phyloP scores from a whole-genome alignment of 1,140 invertebrate species.

The Scaptomyza pallida region DNA sequence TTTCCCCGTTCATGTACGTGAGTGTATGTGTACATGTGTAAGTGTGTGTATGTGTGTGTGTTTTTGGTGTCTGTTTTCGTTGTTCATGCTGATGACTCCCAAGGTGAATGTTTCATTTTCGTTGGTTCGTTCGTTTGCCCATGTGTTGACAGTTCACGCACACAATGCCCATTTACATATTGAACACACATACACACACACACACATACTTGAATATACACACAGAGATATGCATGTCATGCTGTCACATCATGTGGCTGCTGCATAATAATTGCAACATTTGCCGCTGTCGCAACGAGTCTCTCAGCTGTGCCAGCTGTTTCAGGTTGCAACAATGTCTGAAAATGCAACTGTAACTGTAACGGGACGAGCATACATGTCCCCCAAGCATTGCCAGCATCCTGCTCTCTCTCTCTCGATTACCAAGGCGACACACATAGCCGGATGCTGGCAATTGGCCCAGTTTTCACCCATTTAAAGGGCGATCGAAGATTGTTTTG shows the following conservation, averaged over 20 bases:
- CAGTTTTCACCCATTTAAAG: conserved; percentile 15
- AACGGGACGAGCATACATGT: conserved; percentile 45
- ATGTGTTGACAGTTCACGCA: conserved; percentile 72
- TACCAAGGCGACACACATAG: conserved; percentile 34
- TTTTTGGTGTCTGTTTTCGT: conserved; percentile 20
- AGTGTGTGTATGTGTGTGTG: conserved; percentile 8
- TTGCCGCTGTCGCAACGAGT: conserved; percentile 58
- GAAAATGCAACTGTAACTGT: conserved; percentile 35
- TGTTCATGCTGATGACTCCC: conserved; percentile 67
- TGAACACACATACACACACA: conserved; percentile 35
- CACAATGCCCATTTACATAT: conserved; percentile 48
- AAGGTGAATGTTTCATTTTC: conserved; percentile 79
- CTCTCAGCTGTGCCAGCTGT: conserved; percentile 61
- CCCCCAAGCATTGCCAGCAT: conserved; percentile 55
- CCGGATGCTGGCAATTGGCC: conserved; percentile 43
- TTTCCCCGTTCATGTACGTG: conserved; percentile 22
- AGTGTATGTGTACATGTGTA: not conserved
- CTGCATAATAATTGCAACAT: conserved; percentile 78
- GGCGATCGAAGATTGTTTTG: conserved; percentile 20
- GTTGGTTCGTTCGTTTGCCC: conserved; percentile 47
- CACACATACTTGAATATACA: conserved; percentile 19
- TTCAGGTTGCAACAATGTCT: conserved; percentile 45
- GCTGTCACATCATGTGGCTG: conserved; percentile 51
- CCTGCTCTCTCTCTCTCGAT: conserved; percentile 37
- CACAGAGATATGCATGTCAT: conserved; percentile 30